Percentiles rank a stretch among this genome's conserved stretches.
Conservation (phyloP, 2,797 vertebrate species). For the Enteromius paludinosus region DNA sequence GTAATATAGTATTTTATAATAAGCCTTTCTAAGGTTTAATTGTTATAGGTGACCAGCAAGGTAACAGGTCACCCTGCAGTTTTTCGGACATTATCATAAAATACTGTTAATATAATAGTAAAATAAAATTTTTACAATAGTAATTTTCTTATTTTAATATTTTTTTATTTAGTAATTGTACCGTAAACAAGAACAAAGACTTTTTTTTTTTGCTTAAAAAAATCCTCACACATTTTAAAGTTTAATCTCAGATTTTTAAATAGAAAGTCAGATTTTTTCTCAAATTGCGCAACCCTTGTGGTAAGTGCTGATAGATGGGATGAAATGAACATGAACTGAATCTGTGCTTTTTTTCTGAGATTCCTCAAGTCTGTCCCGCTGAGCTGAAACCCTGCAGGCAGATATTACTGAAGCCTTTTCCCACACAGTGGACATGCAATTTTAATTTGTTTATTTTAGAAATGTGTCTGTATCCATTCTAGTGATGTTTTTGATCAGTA, state of each 20-base stretch:
- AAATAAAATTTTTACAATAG: neutral
- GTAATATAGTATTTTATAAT: neutral
- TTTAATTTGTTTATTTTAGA: neutral
- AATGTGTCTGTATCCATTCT: neutral
- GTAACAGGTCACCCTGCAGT: too few relatives aligned
- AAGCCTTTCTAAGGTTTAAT: neutral
- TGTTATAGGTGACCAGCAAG: too few relatives aligned
- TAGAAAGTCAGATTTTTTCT: neutral
- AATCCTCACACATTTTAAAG: too few relatives aligned
- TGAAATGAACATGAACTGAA: neutral
- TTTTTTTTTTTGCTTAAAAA: too few relatives aligned
- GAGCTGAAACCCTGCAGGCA: neutral
- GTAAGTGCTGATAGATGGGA: neutral
- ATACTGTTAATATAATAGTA: neutral
- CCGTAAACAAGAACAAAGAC: neutral
- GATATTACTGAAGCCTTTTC: neutral
- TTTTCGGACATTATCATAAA: too few relatives aligned
- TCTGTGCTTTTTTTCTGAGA: neutral
- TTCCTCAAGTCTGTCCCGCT: neutral
- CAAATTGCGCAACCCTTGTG: neutral
- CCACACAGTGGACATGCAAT: neutral
- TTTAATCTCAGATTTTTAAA: neutral
- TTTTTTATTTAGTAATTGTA: neutral
- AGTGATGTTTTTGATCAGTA: constrained; percentile 1
- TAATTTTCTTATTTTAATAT: neutral